Evolutionary conservation across 1,140 invertebrate species (phyloP).

Genomic region (Ooceraea biroi): DNA sequence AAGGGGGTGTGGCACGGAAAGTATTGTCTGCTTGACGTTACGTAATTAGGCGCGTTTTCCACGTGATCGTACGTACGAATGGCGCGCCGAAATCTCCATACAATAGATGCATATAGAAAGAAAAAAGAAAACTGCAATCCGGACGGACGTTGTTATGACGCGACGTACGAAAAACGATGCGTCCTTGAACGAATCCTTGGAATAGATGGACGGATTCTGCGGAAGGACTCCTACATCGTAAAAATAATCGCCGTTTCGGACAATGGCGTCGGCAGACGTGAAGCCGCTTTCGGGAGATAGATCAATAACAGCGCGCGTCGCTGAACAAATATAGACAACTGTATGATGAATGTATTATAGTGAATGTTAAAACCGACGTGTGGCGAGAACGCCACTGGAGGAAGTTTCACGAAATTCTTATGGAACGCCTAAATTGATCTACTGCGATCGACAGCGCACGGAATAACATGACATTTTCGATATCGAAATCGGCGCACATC

Average conservation of each 20-base stretch:
- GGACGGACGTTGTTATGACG: conserved; percentile 23
- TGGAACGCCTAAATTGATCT: too few relatives aligned
- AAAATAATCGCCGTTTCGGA: conserved; percentile 8
- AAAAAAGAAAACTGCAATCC: not conserved
- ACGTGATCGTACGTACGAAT: conserved; percentile 77
- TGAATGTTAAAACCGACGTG: not conserved
- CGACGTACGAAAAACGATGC: not conserved
- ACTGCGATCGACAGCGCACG: not conserved
- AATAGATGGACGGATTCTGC: not conserved
- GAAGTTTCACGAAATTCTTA: not conserved
- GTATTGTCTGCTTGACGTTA: conserved; percentile 76
- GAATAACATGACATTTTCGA: not conserved
- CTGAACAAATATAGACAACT: not conserved
- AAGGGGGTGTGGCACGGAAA: conserved; percentile 80
- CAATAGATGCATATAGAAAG: conserved; percentile 68
- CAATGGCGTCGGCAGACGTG: conserved; percentile 60
- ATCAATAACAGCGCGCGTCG: conserved; percentile 33
- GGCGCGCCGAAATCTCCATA: conserved; percentile 62
- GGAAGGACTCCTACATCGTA: not conserved
- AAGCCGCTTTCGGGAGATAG: conserved; percentile 38
- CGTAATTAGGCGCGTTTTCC: conserved; percentile 81
- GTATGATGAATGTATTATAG: not conserved
- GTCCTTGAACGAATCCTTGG: not conserved
- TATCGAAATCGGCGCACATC: not conserved
- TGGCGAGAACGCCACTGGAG: too few relatives aligned